These are phyloP conservation scores for Myotis pilosus DNA, from an alignment of 2,797 vertebrate genomes.

Conservation along the genomic window DNA sequence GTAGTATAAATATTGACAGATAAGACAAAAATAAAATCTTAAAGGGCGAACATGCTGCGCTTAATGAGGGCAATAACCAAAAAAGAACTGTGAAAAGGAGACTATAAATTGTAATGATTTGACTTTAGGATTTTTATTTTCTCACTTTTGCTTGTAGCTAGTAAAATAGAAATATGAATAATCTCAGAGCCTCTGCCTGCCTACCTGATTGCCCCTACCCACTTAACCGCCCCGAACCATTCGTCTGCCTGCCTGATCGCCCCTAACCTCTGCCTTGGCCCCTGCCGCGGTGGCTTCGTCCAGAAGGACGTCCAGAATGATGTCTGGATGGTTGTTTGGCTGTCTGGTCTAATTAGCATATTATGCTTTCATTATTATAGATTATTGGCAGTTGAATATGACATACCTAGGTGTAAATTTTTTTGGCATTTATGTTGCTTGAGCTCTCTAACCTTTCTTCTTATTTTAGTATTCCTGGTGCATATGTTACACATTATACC, in stretches of 20 bases:
- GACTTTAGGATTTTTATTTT: constrained; percentile 1
- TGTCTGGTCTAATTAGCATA: not conserved
- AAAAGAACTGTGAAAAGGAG: not conserved
- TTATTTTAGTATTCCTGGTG: not conserved
- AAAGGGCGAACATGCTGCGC: not conserved
- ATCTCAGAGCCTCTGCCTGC: not conserved
- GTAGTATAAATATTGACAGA: not conserved
- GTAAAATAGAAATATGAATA: not conserved
- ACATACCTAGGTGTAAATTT: not conserved
- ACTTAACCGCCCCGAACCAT: no score
- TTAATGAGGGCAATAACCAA: not conserved
- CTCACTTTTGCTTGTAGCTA: not conserved
- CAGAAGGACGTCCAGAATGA: no score
- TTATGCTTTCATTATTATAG: not conserved
- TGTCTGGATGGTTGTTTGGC: no score
- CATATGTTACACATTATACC: not conserved
- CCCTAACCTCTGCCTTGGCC: no score
- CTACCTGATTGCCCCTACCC: no score
- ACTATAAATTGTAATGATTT: not conserved
- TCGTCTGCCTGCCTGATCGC: no score
- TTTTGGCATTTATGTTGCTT: not conserved
- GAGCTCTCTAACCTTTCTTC: not conserved
- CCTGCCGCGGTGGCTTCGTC: no score
- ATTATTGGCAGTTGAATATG: not conserved
- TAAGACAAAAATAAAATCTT: not conserved